These are phyloP conservation scores for Alloplasta piceator DNA, from an alignment of 2,888 invertebrate species.

Conservation along the genomic window DNA sequence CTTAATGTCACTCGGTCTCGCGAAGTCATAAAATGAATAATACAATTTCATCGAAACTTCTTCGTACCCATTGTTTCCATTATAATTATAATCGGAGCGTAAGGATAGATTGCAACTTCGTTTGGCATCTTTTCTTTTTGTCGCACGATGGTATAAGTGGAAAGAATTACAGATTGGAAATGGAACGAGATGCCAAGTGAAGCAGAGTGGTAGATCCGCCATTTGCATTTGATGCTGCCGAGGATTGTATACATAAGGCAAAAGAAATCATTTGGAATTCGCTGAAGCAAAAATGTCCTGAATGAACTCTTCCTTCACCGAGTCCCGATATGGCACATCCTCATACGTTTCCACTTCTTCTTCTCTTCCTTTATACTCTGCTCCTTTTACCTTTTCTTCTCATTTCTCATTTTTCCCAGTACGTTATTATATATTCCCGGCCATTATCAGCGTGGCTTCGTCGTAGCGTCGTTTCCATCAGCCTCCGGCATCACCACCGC, in stretches of 20 bases:
- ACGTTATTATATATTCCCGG: slow-evolving; percentile 49
- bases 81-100: neutral
- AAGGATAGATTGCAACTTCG: neutral
- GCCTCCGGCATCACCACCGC: slow-evolving; percentile 40
- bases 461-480: slow-evolving; percentile 54
- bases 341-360: slow-evolving; percentile 3
- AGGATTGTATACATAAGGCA: slow-evolving; percentile 7
- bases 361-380: neutral
- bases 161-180: neutral
- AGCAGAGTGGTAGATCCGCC: neutral
- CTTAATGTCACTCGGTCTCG: slow-evolving; percentile 27
- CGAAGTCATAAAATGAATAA: slow-evolving; percentile 8
- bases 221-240: neutral
- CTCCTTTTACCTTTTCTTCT: neutral
- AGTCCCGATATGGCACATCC: slow-evolving; percentile 18
- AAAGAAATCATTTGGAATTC: slow-evolving; percentile 21
- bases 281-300: slow-evolving; percentile 22
- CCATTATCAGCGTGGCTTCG: slow-evolving; percentile 50
- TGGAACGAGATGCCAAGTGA: neutral
- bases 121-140: neutral
- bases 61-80: neutral
- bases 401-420: slow-evolving; percentile 6
- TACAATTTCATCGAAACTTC: slow-evolving; percentile 25
- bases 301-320: slow-evolving; percentile 7
- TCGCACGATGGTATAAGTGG: neutral